phyloP scores from a whole-genome alignment of 2,888 invertebrate species.

The Drosophila meridiana region DNA sequence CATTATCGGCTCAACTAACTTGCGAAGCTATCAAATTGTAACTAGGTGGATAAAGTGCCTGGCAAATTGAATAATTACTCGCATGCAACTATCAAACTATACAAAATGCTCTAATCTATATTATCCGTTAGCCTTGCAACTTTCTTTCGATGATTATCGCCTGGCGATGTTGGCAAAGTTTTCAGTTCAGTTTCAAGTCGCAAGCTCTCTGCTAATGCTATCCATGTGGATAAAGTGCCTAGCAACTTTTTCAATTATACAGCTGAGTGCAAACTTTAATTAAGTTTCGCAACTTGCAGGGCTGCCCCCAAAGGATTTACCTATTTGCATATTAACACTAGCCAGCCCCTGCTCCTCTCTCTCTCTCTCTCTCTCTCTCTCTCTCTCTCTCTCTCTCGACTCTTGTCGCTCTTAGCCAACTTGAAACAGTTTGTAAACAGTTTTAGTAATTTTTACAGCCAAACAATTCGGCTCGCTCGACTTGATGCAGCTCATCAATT shows the following conservation, averaged over 20 bases:
- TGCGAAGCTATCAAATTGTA: background rate
- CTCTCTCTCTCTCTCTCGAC: background rate
- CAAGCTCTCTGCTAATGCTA: background rate
- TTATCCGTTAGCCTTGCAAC: background rate
- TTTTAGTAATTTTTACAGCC: background rate
- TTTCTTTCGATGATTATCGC: background rate
- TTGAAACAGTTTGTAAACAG: constrained; percentile 1
- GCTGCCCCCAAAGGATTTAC: background rate
- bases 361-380: background rate
- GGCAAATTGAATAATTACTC: constrained; percentile 6
- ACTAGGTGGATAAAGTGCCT: background rate
- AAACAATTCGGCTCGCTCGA: background rate
- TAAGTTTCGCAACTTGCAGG: constrained; percentile 6
- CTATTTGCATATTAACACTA: constrained; percentile 11
- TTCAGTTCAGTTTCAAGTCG: background rate
- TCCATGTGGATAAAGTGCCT: constrained; percentile 11
- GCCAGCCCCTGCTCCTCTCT: background rate
- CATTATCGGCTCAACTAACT: background rate
- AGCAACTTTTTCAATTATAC: constrained; percentile 14
- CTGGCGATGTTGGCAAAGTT: background rate
- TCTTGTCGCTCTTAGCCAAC: background rate
- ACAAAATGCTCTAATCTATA: background rate
- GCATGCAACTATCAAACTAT: constrained; percentile 1
- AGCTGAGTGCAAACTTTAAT: constrained; percentile 16
- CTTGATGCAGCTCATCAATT: constrained; percentile 1